A percentile compares a stretch with the other conserved stretches of the same genome.
Evolutionary conservation across 2,888 invertebrate species (phyloP).

Genomic region (Ectemnius lituratus): DNA sequence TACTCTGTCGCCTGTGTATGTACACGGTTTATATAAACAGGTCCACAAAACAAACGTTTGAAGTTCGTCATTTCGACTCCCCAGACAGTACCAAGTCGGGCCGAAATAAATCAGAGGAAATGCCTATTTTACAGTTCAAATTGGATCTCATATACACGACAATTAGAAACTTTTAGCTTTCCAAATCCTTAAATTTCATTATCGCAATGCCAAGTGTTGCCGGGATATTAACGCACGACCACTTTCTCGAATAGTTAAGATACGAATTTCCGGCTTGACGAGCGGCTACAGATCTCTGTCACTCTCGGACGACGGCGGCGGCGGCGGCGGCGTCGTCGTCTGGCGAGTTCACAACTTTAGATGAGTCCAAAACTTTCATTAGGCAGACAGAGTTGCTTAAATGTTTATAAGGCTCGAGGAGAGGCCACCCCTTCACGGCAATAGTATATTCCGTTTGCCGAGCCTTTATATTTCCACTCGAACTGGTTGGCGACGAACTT

Average conservation of each 20-base stretch:
- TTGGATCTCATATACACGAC: too few relatives aligned
- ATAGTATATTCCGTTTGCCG: slow-evolving; percentile 38
- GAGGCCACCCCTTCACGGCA: slow-evolving; percentile 38
- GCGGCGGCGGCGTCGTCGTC: slow-evolving; percentile 7
- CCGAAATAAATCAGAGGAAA: too few relatives aligned
- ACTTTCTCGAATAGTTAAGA: not conserved
- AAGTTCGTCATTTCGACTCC: not conserved
- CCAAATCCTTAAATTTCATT: too few relatives aligned
- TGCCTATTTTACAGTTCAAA: too few relatives aligned
- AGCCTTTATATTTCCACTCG: slow-evolving; percentile 38
- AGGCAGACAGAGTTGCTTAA: slow-evolving; percentile 51
- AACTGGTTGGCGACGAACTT: slow-evolving; percentile 34
- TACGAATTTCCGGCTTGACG: slow-evolving; percentile 3
- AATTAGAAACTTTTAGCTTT: too few relatives aligned
- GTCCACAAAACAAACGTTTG: not conserved
- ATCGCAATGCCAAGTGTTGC: too few relatives aligned
- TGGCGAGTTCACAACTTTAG: slow-evolving; percentile 45
- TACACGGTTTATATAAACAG: too few relatives aligned
- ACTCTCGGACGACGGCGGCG: slow-evolving; percentile 2
- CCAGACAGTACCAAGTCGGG: too few relatives aligned
- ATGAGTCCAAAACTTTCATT: slow-evolving; percentile 33
- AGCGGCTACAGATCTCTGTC: slow-evolving; percentile 1
- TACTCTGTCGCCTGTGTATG: too few relatives aligned
- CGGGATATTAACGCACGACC: not conserved
- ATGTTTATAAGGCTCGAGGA: slow-evolving; percentile 45